These are phyloP conservation scores for Carassius auratus DNA, from an alignment of 2,113 vertebrate species.

Conservation along the genomic window DNA sequence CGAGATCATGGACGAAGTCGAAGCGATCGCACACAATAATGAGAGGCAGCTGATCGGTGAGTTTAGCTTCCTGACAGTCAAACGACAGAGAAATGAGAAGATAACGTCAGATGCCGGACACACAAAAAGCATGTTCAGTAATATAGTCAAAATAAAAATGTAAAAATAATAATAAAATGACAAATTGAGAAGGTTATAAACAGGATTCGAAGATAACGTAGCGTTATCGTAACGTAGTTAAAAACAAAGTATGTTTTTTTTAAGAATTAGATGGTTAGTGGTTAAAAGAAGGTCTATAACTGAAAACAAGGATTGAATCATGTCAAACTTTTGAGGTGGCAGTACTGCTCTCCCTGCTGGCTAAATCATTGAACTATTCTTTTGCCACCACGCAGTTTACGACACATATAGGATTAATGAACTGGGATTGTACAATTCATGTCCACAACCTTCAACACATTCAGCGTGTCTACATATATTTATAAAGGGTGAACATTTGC, in stretches of 20 bases:
- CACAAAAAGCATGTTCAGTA: neutral
- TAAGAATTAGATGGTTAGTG: constrained; percentile 1
- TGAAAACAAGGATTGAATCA: neutral
- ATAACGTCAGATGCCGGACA: neutral
- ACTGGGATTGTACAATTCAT: constrained; percentile 60
- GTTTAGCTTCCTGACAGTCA: constrained; percentile 90
- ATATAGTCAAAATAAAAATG: neutral
- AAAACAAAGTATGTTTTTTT: constrained; percentile 24
- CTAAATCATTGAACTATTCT: constrained; percentile 9
- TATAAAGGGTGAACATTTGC: too few species aligned
- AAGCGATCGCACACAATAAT: constrained; percentile 98
- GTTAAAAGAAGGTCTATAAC: constrained; percentile 3
- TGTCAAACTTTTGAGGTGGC: constrained; percentile 28
- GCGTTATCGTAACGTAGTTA: constrained; percentile 27
- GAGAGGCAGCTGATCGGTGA: constrained; percentile 95
- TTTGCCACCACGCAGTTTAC: constrained; percentile 58
- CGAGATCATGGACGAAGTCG: constrained; percentile 97
- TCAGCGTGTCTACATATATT: constrained; percentile 11
- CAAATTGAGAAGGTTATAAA: constrained; percentile 51
- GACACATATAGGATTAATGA: constrained; percentile 76
- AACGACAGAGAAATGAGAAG: neutral
- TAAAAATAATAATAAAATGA: neutral
- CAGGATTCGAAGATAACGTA: constrained; percentile 49
- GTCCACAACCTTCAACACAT: neutral
- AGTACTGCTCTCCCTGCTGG: constrained; percentile 45